A percentile compares a stretch with the other conserved stretches of the same genome.
phyloP scores from a whole-genome alignment of 2,888 invertebrate genomes.

The Apomyelois bistriatella region DNA sequence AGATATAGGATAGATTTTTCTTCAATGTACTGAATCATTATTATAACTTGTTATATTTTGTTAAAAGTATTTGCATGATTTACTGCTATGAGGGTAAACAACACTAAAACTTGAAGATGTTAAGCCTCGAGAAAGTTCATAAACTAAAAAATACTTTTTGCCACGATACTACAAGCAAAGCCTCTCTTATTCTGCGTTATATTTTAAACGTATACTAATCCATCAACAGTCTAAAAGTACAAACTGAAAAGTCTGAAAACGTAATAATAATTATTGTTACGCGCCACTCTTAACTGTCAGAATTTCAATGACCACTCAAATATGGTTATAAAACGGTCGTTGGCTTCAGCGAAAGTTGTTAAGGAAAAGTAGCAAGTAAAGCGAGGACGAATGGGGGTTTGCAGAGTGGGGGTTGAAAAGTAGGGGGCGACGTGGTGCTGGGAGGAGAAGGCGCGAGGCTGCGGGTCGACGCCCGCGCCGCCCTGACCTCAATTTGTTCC shows the following conservation, averaged over 20 bases:
- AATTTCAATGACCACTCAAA: slow-evolving; percentile 26
- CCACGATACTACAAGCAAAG: too few relatives aligned
- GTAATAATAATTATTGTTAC: slow-evolving; percentile 18
- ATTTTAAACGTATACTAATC: too few relatives aligned
- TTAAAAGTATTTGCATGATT: too few relatives aligned
- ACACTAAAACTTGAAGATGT: too few relatives aligned
- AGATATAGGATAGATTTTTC: too few relatives aligned
- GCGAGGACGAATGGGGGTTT: slow-evolving; percentile 28
- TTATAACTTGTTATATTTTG: too few relatives aligned
- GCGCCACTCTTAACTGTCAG: slow-evolving; percentile 23
- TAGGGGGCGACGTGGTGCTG: slow-evolving; percentile 18
- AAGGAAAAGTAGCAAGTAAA: slow-evolving; percentile 31
- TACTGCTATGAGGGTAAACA: too few relatives aligned
- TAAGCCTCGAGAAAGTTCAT: too few relatives aligned
- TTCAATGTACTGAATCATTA: too few relatives aligned
- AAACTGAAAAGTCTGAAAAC: not conserved
- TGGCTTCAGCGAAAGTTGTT: slow-evolving; percentile 35
- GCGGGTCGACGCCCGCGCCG: slow-evolving; percentile 76
- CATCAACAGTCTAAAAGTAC: too few relatives aligned
- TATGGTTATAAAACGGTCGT: slow-evolving; percentile 31
- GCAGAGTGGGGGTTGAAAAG: slow-evolving; percentile 29
- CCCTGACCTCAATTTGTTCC: slow-evolving; percentile 74
- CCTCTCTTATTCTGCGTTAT: too few relatives aligned
- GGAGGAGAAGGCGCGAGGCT: slow-evolving; percentile 48
- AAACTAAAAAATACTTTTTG: too few relatives aligned